These are phyloP conservation scores for Heliopora coerulea DNA, from an alignment of 92 coral and sea anemone species.

Conservation along the genomic window DNA sequence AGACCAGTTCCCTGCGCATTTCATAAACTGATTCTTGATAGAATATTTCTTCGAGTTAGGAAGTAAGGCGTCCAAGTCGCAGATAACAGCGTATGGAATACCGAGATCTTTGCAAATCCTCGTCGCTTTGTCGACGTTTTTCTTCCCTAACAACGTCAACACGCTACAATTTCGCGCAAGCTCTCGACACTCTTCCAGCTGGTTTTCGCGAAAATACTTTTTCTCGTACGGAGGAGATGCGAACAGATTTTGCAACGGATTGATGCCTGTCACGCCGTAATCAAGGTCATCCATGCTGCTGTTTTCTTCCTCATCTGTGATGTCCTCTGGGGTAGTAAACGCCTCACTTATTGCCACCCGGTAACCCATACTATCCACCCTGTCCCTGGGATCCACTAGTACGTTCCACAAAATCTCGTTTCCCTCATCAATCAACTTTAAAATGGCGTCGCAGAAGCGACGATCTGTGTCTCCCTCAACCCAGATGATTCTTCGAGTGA, in stretches of 20 bases:
- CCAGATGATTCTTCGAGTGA: constrained; percentile 81
- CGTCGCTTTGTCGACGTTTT: constrained; percentile 78
- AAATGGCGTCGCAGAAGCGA: constrained; percentile 75
- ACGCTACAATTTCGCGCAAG: constrained; percentile 79
- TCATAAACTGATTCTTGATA: constrained; percentile 73
- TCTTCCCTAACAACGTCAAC: constrained; percentile 64
- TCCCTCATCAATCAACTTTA: constrained; percentile 82
- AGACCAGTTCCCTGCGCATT: constrained; percentile 72
- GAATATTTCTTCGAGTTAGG: constrained; percentile 88
- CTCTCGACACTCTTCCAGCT: constrained; percentile 65
- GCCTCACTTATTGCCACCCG: background rate
- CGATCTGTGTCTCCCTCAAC: constrained; percentile 94
- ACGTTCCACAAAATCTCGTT: constrained; percentile 57
- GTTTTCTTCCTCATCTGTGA: constrained; percentile 7
- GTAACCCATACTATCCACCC: background rate
- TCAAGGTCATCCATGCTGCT: constrained; percentile 37
- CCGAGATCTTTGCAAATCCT: constrained; percentile 83
- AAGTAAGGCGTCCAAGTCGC: constrained; percentile 83
- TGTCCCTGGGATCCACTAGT: constrained; percentile 40
- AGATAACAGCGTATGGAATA: constrained; percentile 76
- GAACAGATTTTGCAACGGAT: constrained; percentile 51
- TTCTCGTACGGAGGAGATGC: constrained; percentile 68
- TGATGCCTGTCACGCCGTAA: constrained; percentile 33
- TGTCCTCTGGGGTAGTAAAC: constrained; percentile 3
- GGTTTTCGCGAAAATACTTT: constrained; percentile 62